Base-by-base conservation (phyloP, 2,113 vertebrate genomes). In the Cebidichthys violaceus region DNA sequence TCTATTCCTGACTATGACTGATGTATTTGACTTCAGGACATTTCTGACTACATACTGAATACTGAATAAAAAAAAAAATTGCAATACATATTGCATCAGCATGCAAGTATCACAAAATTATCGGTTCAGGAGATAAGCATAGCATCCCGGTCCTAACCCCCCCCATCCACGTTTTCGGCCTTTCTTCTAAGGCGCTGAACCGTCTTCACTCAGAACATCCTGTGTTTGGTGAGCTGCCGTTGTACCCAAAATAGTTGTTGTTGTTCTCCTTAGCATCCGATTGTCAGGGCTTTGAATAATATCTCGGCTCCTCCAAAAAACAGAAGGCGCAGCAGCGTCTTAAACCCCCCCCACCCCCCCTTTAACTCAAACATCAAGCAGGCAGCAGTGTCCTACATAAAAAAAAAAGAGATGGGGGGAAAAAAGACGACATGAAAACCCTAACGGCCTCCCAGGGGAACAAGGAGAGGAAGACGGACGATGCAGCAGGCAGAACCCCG, bases 231-330 rank as follows among this genome's bases (percentile, higher is more conserved):
- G 82, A 83, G 79, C 78, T 13, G 62, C 79, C 27, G 77, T 84
- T 76, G 73, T 84, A 87, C 90, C 86, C 83, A 66, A 89, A 92
- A 92, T 92, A 90, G 86, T 87, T 89, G 85, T 85, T 90, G 84
- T 93, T 90, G 73, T 84, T 83, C 81, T 86, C 69, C 88, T 81
- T 79, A 9, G 87, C 83, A 83, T 81, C 75, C 55, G 70, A 88
- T 84, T 89, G 89, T 92, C 87, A 83, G 62, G 75, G 65, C 84
- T 90, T 91, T 90, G 88, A 93, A 93, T 91, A 89, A 72, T 87
- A 84, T 86, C 86, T 82, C 74, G 10, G 77, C 59, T 85, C 65
- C 70, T 84, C 80, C 75, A 65, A 85, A 90, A 79, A 88, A 88
- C 81, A 88, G 76, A 88, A 85, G 85, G 74, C 76, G 4, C 88